A percentile compares a stretch with the other conserved stretches of the same genome.
These are phyloP conservation scores for Anguilla japonica DNA, from an alignment of 2,113 vertebrate species.

Conservation along the genomic window DNA sequence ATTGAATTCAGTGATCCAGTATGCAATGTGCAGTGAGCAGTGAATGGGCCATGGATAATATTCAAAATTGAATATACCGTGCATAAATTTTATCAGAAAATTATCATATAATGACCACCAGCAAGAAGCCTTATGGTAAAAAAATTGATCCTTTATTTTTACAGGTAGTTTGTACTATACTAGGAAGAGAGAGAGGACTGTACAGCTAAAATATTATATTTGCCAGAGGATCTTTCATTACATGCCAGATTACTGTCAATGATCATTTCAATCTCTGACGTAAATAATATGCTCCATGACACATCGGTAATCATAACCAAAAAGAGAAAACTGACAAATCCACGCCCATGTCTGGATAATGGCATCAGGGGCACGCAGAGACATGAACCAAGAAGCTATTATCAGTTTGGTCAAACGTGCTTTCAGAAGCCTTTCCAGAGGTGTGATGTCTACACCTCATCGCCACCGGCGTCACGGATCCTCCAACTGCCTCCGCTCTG, in stretches of 20 bases:
- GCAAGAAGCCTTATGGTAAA: background rate
- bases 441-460: background rate
- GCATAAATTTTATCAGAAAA: background rate
- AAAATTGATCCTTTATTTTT: too few relatives aligned
- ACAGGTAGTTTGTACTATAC: too few relatives aligned
- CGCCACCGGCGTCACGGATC: background rate
- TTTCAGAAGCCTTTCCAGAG: background rate
- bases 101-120: background rate
- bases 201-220: background rate
- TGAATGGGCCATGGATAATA: too few relatives aligned
- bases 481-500: background rate
- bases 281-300: background rate
- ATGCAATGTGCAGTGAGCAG: too few relatives aligned
- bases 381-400: background rate
- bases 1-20: background rate
- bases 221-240: background rate
- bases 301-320: background rate
- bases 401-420: background rate
- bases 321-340: background rate
- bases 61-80: too few relatives aligned
- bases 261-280: background rate
- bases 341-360: background rate
- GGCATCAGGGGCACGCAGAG: background rate
- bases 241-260: background rate
- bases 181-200: background rate